Percentiles rank a stretch among this genome's conserved stretches.
phyloP scores from a whole-genome alignment of 2,888 invertebrate genomes.

The Calameuta pallipes region DNA sequence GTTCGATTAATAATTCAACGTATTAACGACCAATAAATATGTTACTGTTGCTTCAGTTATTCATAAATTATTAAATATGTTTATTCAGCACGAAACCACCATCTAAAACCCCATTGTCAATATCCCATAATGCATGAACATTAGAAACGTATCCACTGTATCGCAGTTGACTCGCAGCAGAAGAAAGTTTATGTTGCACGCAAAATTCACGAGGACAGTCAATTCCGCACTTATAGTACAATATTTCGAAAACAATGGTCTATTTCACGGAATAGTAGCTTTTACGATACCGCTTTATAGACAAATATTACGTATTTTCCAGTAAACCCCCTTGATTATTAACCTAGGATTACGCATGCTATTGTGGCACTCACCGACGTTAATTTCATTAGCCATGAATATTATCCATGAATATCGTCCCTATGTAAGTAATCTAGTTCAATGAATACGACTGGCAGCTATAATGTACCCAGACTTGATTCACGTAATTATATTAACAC shows the following conservation, averaged over 20 bases:
- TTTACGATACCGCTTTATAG: neutral
- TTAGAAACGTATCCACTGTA: neutral
- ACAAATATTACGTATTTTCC: neutral
- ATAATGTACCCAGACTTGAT: neutral
- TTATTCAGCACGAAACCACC: too few species aligned
- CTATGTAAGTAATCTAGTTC: neutral
- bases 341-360: slow-evolving; percentile 28
- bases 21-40: neutral
- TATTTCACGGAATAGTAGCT: neutral
- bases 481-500: neutral
- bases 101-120: neutral
- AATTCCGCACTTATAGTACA: neutral
- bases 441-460: neutral
- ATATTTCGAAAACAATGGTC: neutral
- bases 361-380: slow-evolving; percentile 27
- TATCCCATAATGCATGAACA: too few species aligned
- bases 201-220: neutral
- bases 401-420: slow-evolving; percentile 2
- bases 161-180: neutral
- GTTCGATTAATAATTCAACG: neutral
- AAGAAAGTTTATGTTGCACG: neutral
- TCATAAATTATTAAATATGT: neutral
- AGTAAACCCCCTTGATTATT: neutral
- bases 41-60: neutral
- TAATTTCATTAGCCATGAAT: slow-evolving; percentile 30